Percentiles rank a stretch among this genome's conserved stretches.
These are phyloP conservation scores for Zoanthus gigantus DNA, from an alignment of 92 coral and sea anemone genomes.

Conservation along the genomic window DNA sequence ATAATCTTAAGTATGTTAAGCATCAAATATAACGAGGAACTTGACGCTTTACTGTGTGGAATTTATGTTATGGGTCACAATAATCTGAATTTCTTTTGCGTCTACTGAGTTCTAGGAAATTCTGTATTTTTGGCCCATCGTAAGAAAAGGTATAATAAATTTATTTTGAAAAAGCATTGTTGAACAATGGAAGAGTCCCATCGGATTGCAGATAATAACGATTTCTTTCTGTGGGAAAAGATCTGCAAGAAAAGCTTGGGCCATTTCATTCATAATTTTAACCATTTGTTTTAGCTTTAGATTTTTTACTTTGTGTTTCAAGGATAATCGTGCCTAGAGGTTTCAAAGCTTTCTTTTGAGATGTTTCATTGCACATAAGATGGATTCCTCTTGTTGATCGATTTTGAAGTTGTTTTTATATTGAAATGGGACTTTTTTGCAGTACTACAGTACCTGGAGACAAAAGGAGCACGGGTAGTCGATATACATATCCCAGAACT, in stretches of 20 bases:
- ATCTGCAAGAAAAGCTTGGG: background rate
- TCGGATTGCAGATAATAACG: background rate
- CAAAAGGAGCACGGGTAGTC: constrained; percentile 68
- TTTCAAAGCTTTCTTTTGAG: too few relatives aligned
- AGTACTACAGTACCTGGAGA: constrained; percentile 77
- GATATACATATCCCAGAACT: constrained; percentile 83
- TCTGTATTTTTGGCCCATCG: background rate
- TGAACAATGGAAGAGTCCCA: background rate
- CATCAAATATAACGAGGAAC: too few relatives aligned
- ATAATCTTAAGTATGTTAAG: too few relatives aligned
- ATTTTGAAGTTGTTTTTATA: too few relatives aligned
- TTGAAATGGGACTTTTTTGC: background rate
- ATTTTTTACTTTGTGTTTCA: background rate
- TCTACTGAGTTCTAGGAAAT: background rate
- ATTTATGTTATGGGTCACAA: background rate
- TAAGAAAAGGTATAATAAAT: too few relatives aligned
- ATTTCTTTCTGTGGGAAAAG: background rate
- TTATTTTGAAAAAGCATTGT: too few relatives aligned
- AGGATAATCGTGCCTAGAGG: too few relatives aligned
- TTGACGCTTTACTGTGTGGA: too few relatives aligned
- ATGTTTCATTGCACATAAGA: too few relatives aligned
- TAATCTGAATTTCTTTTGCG: background rate
- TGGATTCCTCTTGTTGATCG: too few relatives aligned
- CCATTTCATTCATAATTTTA: background rate
- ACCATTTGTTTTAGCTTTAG: background rate